Percentiles rank a stretch among this genome's conserved stretches.
These are phyloP conservation scores for Boleophthalmus pectinirostris DNA, from an alignment of 2,113 vertebrate genomes.

Conservation along the genomic window DNA sequence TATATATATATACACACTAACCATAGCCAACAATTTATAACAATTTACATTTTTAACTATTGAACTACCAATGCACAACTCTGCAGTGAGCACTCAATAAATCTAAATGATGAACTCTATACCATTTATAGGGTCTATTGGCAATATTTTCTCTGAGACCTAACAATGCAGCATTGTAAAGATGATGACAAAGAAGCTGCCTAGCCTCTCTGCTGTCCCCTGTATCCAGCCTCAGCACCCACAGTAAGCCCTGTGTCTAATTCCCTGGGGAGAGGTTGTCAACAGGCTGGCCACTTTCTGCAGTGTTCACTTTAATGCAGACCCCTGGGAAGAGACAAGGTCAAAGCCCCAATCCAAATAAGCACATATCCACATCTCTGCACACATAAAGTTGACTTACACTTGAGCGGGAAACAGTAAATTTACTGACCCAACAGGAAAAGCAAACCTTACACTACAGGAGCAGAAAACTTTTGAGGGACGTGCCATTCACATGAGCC, in stretches of 20 bases:
- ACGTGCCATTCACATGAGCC: neutral
- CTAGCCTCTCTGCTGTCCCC: neutral
- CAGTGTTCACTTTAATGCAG: slow-evolving; percentile 4
- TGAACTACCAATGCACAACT: neutral
- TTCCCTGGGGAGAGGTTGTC: slow-evolving; percentile 9
- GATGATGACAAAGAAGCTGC: neutral
- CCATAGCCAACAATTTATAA: too few species aligned
- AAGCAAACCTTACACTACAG: neutral
- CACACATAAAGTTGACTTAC: slow-evolving; percentile 1
- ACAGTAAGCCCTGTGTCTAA: slow-evolving; percentile 14
- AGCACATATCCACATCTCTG: slow-evolving; percentile 6
- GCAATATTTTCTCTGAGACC: neutral
- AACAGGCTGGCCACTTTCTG: slow-evolving; percentile 15
- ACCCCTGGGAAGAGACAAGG: slow-evolving; percentile 15
- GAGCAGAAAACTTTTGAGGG: slow-evolving; percentile 2
- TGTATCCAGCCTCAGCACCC: neutral
- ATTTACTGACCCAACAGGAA: neutral
- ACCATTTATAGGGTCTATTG: neutral
- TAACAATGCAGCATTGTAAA: neutral
- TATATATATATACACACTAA: too few species aligned
- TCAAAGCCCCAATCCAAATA: slow-evolving; percentile 9
- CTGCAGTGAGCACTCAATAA: neutral
- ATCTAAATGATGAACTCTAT: neutral
- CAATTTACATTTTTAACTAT: neutral
- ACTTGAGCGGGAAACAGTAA: neutral